Percentiles rank a stretch among this genome's conserved stretches.
phyloP scores from a whole-genome alignment of 2,797 vertebrate genomes.

The Pseudomugil gertrudae region DNA sequence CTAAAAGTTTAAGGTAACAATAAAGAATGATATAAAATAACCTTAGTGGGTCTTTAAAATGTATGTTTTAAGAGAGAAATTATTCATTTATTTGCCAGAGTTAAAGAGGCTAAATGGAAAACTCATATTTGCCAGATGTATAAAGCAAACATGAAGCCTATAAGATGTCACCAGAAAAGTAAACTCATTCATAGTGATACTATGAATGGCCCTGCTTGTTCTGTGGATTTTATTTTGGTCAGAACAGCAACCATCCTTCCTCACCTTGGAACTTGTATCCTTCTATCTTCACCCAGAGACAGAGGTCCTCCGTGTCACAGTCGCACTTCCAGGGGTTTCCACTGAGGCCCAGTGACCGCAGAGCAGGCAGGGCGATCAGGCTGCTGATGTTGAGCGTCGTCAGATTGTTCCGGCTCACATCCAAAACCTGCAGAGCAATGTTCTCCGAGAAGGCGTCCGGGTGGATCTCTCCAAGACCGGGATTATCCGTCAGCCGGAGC shows the following conservation, averaged over 20 bases:
- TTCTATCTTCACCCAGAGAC: conserved; percentile 88
- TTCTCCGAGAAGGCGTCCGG: conserved; percentile 90
- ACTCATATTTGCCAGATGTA: neutral
- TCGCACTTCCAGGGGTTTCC: conserved; percentile 94
- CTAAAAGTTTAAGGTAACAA: conserved; percentile 55
- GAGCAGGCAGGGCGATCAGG: conserved; percentile 81
- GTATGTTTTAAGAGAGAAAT: conserved; percentile 25
- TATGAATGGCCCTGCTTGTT: neutral
- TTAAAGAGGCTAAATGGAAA: neutral
- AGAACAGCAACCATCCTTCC: conserved; percentile 36
- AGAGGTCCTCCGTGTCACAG: conserved; percentile 91
- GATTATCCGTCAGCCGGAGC: conserved; percentile 92
- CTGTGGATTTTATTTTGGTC: neutral
- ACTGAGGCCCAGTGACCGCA: conserved; percentile 88
- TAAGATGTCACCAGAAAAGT: neutral
- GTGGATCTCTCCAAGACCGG: conserved; percentile 84
- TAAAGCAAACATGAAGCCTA: too few species aligned
- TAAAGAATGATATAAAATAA: conserved; percentile 37
- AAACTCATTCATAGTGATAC: neutral
- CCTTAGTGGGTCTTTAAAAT: conserved; percentile 20
- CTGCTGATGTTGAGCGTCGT: conserved; percentile 85
- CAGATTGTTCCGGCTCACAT: conserved; percentile 90
- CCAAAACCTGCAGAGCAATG: conserved; percentile 89
- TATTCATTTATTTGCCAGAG: conserved; percentile 16
- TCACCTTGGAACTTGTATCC: conserved; percentile 91